Base-by-base conservation (phyloP, 2,113 vertebrate species). In the Odobenus rosmarus region DNA sequence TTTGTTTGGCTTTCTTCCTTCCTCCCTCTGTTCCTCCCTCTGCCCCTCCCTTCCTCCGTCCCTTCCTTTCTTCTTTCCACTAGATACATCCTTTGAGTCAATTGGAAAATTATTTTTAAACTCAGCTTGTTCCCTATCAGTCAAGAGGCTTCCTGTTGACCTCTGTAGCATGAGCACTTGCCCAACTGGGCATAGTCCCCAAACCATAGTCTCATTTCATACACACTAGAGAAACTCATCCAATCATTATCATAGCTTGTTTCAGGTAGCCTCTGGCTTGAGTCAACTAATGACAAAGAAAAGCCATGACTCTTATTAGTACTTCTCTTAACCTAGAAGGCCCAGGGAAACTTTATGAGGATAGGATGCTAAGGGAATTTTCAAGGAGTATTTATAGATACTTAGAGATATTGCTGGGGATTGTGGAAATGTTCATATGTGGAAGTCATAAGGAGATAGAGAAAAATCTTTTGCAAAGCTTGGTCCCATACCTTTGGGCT, bases 81-180 rank as follows among this genome's bases (percentile, higher is more conserved):
- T 77, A 88, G 62, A 59, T 3, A 14, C 51, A 80, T 10, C 21
- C n/a, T 69, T 36, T 71, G 76, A 39, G 26, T n/a, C 55, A 84
- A n/a, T 46, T 57, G 59, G 46, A 88, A 97, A 42, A 36, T 74
- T 64, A 42, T 80, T 83, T 95, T 67, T 93, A 88, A 93, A 36
- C 14, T 72, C 71, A 89, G 2, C 0, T 26, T 39, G 55, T 39
- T 80, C 19, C 23, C 18, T 53, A 28, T 77, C 8, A 57, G 24
- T 42, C n/a, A 36, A 69, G 57, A 95, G 59, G 24, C 2, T 90
- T 95, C n/a, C 64, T 49, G 21, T 16, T 76, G 14, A 49, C 42
- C 71, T 80, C 33, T 84, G 14, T 55, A 69, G 14, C 24, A 42
- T 18, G 14, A 96, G 16, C 3, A 18, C 31, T 7, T 57, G 9